These are phyloP conservation scores for Gyps fulvus DNA, from an alignment of 2,113 vertebrate species.

Conservation along the genomic window DNA sequence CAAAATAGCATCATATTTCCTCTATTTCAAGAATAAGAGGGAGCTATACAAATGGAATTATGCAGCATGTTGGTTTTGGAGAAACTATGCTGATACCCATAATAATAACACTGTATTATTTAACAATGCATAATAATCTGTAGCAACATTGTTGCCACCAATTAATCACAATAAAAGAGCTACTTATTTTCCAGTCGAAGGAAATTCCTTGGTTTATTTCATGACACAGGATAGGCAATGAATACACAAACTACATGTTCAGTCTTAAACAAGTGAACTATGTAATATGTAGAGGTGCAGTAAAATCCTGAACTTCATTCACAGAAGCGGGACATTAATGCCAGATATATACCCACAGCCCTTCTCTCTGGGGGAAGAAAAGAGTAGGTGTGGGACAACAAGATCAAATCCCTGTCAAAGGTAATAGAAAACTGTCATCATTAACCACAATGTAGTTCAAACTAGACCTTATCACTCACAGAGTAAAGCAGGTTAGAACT, in stretches of 20 bases:
- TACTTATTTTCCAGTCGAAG: background rate
- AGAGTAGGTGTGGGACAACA: background rate
- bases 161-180: background rate
- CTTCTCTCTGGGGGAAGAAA: background rate
- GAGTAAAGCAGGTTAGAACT: background rate
- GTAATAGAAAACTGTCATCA: background rate
- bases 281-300: background rate
- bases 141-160: background rate
- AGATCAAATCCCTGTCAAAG: background rate
- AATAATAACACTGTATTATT: background rate
- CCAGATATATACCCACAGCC: background rate
- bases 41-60: background rate
- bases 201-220: background rate
- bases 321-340: background rate
- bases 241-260: background rate
- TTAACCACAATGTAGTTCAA: background rate
- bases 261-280: background rate
- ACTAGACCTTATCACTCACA: background rate
- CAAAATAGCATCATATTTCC: background rate
- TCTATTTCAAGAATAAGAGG: background rate
- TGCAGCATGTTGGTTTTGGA: background rate
- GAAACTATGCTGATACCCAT: background rate
- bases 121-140: background rate
- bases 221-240: background rate
- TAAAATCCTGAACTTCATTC: background rate